Base-by-base conservation (phyloP, 2,888 invertebrate genomes). In the Hypomecis atomaria region DNA sequence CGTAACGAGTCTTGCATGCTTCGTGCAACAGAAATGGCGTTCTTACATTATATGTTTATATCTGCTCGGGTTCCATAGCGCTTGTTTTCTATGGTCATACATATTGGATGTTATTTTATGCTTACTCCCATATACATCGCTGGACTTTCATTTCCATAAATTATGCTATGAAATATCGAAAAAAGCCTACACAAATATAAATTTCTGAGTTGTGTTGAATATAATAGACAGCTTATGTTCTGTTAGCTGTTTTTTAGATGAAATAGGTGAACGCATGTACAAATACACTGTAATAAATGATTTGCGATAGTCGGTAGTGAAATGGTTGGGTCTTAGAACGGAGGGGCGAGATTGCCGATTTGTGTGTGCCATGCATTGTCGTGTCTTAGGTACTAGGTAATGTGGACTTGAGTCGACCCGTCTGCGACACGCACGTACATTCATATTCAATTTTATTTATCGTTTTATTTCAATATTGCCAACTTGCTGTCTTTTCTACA, bases 211-310 rank as follows among this genome's bases (percentile, higher is more conserved):
- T 47, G 38, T 50, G 62, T 40, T 66, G 54, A 63, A 57, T 59
- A 56, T 63, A 38, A 75, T 83, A 83, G 80, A 78, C 74, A 77
- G 84, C 85, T 85, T 84, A 73, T 82, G 81, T 83, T 79, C 71
- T 74, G 76, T 78, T 81, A 79, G 79, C 76, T 78, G 79, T 79
- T 76, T 81, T n/a, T 83, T 86, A 85, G 83, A 83, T 79, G 77
- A 78, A 71, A 72, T 83, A 84, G 84, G 86, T 79, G 79, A 84
- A 75, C 77, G 88, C 89, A 88, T 88, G 88, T 81, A 84, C 82
- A 85, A 81, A 68, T 82, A 85, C 84, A 83, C 84, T 73, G 76
- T 78, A 75, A 76, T 75, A 75, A 76, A 78, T 78, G 77, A 70
- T 65, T 77, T 77, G 86, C 81, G 78, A 80, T 85, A 86, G 84